Evolutionary conservation across 30 jellyfish, hydroid and myxozoan species (phyloP), one percentile per base, ranked within the genome.

Genomic region (Catostylus mosaicus): DNA sequence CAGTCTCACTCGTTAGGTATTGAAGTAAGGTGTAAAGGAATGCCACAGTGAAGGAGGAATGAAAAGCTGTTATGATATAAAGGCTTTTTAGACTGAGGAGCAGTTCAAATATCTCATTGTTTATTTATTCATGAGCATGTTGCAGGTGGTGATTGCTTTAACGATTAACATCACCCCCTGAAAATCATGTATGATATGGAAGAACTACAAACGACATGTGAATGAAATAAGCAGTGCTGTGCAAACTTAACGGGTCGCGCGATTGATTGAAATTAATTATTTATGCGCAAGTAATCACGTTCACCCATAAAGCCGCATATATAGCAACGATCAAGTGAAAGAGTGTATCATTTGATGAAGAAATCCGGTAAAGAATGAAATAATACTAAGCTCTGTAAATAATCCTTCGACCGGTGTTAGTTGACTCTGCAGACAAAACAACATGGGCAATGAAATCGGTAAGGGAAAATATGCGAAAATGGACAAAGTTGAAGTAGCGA

Each of bases 371-470:
- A 50, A 50, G 14, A 16, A 50, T 50, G 63, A 16, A 23, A 43
- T 16, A 43, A 16, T 6, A 9, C n/a, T n/a, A n/a, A n/a, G 8
- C 16, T 43, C 54, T 6, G 54, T 43, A 9, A 16, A 43, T 43
- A 6, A 9, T 6, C 54, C 16, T 6, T 6, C 54, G 16, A 6
- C 54, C 54, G 16, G 54, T 43, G 14, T 43, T 50, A 27, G 63
- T 50, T 5, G 24, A 5, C 6, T 50, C 14, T 3, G 2, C 20
- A 50, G 27, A 43, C 38, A 27, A 30, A 3, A 74, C 26, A 77
- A 77, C 56, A 86, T 86, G 96, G 96, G 96, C 1, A 86, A 86
- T 52, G 96, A 86, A 30, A 54, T 67, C 4, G 96, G 96, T 34
- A 86, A 86, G 34, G 96, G 89, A 50, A 86, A 86, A 40, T 86